These are phyloP conservation scores for Drosophila merina DNA, from an alignment of 2,888 invertebrate genomes.

Conservation along the genomic window DNA sequence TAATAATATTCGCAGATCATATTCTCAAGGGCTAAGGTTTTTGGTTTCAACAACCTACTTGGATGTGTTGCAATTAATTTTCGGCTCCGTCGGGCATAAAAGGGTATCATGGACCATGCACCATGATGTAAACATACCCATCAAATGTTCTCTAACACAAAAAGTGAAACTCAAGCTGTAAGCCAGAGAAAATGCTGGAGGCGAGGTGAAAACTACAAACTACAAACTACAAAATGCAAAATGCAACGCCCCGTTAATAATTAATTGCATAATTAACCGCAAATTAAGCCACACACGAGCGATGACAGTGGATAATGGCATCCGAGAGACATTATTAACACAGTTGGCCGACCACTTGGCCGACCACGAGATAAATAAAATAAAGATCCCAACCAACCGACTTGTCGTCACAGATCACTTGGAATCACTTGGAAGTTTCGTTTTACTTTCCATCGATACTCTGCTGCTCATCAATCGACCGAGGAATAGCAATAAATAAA, in stretches of 20 bases:
- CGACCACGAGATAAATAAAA: conserved; percentile 7
- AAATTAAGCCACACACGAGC: conserved; percentile 71
- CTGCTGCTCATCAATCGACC: conserved; percentile 12
- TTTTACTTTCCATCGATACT: conserved; percentile 23
- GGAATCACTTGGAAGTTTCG: conserved; percentile 5
- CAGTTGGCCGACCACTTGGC: conserved; percentile 52
- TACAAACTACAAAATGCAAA: conserved; percentile 16
- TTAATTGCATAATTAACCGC: conserved; percentile 79
- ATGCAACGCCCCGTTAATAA: conserved; percentile 73
- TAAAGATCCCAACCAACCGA: neutral
- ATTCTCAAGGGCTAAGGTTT: conserved; percentile 25
- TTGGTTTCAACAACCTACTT: conserved; percentile 30
- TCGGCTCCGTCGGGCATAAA: conserved; percentile 14
- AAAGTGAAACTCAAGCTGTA: conserved; percentile 32
- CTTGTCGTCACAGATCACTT: conserved; percentile 16
- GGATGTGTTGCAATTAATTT: conserved; percentile 48
- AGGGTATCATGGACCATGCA: neutral
- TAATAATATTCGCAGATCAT: conserved; percentile 15
- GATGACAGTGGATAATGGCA: conserved; percentile 27
- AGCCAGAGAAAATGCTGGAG: conserved; percentile 41
- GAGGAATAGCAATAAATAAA: conserved; percentile 6
- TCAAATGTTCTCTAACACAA: conserved; percentile 45
- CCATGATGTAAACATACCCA: conserved; percentile 44
- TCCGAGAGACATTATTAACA: conserved; percentile 48
- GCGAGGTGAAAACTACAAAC: conserved; percentile 29